Evolutionary conservation across 2,888 invertebrate species (phyloP).

Genomic region (Eupithecia pulchellata): DNA sequence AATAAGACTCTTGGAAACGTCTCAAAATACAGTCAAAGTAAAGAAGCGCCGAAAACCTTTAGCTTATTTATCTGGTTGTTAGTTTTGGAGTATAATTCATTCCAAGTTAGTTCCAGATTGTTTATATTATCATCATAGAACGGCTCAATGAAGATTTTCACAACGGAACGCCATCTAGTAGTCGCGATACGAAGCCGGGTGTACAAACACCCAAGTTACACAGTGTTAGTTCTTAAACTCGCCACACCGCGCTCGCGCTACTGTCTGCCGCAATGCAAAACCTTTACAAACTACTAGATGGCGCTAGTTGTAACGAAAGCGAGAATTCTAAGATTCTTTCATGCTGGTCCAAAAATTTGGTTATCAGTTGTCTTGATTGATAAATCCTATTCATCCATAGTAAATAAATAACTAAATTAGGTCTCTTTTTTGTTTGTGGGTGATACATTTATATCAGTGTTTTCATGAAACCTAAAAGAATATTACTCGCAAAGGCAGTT

Average conservation of each 20-base stretch:
- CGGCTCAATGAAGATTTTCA: too few relatives aligned
- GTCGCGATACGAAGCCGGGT: background rate
- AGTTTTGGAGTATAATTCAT: too few relatives aligned
- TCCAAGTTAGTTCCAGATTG: too few relatives aligned
- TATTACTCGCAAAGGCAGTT: background rate
- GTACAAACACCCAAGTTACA: background rate
- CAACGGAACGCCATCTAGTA: background rate
- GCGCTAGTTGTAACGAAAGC: background rate
- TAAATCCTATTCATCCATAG: background rate
- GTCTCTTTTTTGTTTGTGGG: background rate
- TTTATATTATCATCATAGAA: too few relatives aligned
- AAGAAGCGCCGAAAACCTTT: too few relatives aligned
- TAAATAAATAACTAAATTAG: too few relatives aligned
- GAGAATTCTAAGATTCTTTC: too few relatives aligned
- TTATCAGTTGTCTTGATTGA: background rate
- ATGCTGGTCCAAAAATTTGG: too few relatives aligned
- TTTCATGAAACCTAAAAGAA: background rate
- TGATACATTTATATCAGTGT: background rate
- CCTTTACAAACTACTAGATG: conserved; percentile 2
- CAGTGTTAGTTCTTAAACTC: background rate
- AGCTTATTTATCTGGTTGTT: too few relatives aligned
- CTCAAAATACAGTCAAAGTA: too few relatives aligned
- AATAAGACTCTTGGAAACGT: too few relatives aligned
- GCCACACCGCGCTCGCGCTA: background rate
- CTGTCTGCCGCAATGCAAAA: background rate